phyloP scores from a whole-genome alignment of 1,140 invertebrate species.

The Thaumetopoea pityocampa region DNA sequence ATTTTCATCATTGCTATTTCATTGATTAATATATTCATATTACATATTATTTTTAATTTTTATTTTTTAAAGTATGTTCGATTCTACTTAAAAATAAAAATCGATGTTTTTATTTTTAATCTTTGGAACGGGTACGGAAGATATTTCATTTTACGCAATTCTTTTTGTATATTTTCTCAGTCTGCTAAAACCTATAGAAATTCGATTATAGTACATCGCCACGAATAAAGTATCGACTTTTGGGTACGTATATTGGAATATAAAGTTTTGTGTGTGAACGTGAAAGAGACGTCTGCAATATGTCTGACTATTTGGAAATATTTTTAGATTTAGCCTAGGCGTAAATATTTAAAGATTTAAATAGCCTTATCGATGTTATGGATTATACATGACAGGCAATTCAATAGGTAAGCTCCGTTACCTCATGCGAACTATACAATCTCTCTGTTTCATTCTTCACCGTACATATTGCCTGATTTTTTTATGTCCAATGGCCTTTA shows the following conservation, averaged over 20 bases:
- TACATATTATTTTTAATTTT: too few species aligned
- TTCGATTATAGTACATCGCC: constrained; percentile 22
- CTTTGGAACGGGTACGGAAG: constrained; percentile 6
- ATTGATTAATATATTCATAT: too few species aligned
- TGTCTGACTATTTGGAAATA: constrained; percentile 75
- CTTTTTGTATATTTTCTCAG: neutral
- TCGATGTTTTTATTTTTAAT: neutral
- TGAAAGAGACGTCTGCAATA: constrained; percentile 71
- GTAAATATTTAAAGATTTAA: constrained; percentile 47
- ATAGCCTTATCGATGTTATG: constrained; percentile 50
- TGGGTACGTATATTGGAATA: constrained; percentile 39
- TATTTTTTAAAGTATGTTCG: too few species aligned
- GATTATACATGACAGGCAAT: constrained; percentile 56
- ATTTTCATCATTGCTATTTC: too few species aligned
- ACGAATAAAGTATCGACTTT: constrained; percentile 31
- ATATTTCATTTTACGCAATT: constrained; percentile 25
- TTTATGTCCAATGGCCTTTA: constrained; percentile 74
- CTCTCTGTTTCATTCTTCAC: constrained; percentile 50
- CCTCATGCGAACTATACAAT: constrained; percentile 27
- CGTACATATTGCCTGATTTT: constrained; percentile 51
- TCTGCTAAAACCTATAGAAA: constrained; percentile 20
- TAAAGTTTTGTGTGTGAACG: constrained; percentile 46
- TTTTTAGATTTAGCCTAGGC: constrained; percentile 65
- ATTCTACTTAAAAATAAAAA: neutral
- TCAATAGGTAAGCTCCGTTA: constrained; percentile 44